These are phyloP conservation scores for Carterocephalus palaemon DNA, from an alignment of 2,888 invertebrate species.

Conservation along the genomic window DNA sequence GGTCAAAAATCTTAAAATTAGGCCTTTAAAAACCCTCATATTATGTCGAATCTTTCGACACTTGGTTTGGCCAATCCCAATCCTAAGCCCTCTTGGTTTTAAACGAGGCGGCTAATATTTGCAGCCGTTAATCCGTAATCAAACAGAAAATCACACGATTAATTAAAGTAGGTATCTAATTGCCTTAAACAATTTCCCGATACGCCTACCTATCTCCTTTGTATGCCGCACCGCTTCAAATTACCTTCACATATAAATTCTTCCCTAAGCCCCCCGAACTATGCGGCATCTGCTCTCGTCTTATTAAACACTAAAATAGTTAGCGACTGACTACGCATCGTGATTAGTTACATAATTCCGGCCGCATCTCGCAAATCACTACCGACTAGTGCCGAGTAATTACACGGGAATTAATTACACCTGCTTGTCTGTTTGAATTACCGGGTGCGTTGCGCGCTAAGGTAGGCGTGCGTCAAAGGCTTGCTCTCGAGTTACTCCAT, in stretches of 20 bases:
- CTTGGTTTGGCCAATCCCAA: too few species aligned
- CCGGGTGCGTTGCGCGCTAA: not conserved
- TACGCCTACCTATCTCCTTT: not conserved
- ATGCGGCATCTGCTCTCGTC: conserved; percentile 3
- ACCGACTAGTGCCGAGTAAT: conserved; percentile 43
- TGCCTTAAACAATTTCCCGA: not conserved
- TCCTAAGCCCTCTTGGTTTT: too few species aligned
- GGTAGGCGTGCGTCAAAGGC: too few species aligned
- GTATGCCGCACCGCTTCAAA: not conserved
- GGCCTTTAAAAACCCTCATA: too few species aligned
- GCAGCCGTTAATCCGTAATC: too few species aligned
- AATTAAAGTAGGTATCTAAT: not conserved
- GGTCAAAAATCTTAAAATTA: too few species aligned
- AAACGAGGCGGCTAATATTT: too few species aligned
- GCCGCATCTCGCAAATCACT: conserved; percentile 43
- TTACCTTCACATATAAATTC: not conserved
- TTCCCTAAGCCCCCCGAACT: conserved; percentile 3
- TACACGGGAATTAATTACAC: conserved; percentile 67
- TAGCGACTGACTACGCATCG: conserved; percentile 28
- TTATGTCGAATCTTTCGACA: too few species aligned
- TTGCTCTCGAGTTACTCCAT: too few species aligned
- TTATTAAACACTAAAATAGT: conserved; percentile 17
- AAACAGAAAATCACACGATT: not conserved
- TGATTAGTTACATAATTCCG: conserved; percentile 36
- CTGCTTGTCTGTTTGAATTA: conserved; percentile 41